A percentile compares a stretch with the other conserved stretches of the same genome.
Conservation (phyloP, 2,113 vertebrate species). For the Archilochus colubris region DNA sequence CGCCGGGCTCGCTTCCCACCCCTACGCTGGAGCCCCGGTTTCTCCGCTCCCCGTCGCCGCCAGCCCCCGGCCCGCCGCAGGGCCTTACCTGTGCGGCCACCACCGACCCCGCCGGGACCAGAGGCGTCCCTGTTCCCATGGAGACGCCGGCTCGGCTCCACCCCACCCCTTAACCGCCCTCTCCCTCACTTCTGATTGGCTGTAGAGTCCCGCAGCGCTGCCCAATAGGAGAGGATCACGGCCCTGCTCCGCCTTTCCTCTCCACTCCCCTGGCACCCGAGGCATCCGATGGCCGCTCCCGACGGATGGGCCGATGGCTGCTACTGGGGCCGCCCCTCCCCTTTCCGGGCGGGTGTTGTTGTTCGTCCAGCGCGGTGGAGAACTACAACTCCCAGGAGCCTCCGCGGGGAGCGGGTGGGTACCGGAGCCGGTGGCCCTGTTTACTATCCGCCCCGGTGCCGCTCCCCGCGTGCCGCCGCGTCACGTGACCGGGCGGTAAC, state of each 20-base stretch:
- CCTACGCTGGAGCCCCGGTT: background rate
- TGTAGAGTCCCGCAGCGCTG: rapidly evolving
- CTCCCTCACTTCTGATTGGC: slow-evolving; percentile 20
- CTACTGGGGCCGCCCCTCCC: background rate
- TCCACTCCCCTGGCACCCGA: background rate
- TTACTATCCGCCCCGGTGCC: background rate
- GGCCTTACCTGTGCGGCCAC: background rate
- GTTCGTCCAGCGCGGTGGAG: rapidly evolving
- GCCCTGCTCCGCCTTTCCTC: background rate
- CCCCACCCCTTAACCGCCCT: rapidly evolving
- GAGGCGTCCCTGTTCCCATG: slow-evolving; percentile 65
- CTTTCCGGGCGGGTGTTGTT: background rate
- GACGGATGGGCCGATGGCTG: background rate
- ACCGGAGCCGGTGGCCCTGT: background rate
- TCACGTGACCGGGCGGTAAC: background rate
- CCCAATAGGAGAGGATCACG: background rate
- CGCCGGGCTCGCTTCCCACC: background rate
- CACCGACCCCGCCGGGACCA: background rate
- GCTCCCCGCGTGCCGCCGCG: background rate
- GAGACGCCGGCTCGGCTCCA: background rate
- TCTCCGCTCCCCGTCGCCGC: too few relatives aligned
- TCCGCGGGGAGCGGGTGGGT: background rate
- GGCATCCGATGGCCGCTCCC: too few relatives aligned
- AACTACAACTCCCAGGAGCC: slow-evolving; percentile 64
- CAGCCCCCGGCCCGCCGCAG: too few relatives aligned